Base-by-base conservation (phyloP, 2,113 vertebrate genomes). In the Apus apus region DNA sequence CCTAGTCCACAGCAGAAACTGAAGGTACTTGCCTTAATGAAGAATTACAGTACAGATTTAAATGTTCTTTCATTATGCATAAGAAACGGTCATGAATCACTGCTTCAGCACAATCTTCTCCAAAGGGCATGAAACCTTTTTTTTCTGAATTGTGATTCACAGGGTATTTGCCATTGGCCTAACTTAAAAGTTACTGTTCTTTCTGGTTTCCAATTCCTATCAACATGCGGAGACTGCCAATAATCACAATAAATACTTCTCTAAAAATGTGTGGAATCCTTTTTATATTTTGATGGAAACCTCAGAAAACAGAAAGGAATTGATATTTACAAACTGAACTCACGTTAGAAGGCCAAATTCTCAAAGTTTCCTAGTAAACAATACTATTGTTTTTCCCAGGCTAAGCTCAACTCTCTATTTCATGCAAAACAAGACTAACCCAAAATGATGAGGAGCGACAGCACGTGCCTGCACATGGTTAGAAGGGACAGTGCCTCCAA, bases 21-120 rank as follows among this genome's bases (percentile, higher is more conserved):
- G 15, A 78, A 93, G 51, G 72, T 36, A 50, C 61, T 91, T 90
- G 27, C n/a, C 76, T 87, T 71, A 54, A 23, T 70, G n/a, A 21
- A 50, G 70, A 87, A 91, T 79, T 93, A 86, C 87, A 90, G 72
- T 20, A 56, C 45, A 72, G 40, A 64, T 61, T 85, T 94, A 68
- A 86, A 30, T 58, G 40, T 64, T 92, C 51, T 13, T 90, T 65
- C 82, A 89, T 88, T 87, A 85, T 34, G 65, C 75, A 72, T 56
- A 89, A 93, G 50, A 73, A 85, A 45, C 40, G 25, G 60, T 36
- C 45, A 76, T 90, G 96, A 95, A 92, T 89, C 67, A 60, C 38
- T 38, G 20, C 62, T 90, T 62, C 75, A 78, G n/a, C 38, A 66
- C 19, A 77, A 34, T 15, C n/a, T 12, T 53, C 75, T 82, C 56